phyloP scores from a whole-genome alignment of 2,888 invertebrate genomes.

The Brachypalpus laphriformis region DNA sequence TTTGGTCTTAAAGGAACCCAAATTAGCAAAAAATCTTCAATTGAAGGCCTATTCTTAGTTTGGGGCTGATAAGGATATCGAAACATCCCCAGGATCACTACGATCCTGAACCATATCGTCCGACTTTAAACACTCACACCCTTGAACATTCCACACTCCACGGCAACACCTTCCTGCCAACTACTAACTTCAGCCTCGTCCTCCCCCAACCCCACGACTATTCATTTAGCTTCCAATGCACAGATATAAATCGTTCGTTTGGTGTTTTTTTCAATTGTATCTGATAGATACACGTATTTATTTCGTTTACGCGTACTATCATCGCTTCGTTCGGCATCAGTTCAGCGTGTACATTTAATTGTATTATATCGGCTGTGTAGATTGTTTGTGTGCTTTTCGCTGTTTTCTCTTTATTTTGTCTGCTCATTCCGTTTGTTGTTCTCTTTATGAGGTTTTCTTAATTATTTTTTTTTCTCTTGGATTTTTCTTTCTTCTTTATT shows the following conservation, averaged over 20 bases:
- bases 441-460: slow-evolving; percentile 38
- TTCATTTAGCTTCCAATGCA: slow-evolving; percentile 47
- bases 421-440: slow-evolving; percentile 11
- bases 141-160: not conserved
- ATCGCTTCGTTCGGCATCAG: slow-evolving; percentile 45
- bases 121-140: too few species aligned
- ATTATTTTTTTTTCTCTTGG: slow-evolving; percentile 10
- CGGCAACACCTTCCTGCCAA: slow-evolving; percentile 47
- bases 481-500: slow-evolving; percentile 32
- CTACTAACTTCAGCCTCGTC: slow-evolving; percentile 11
- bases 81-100: too few species aligned
- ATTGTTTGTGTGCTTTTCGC: slow-evolving; percentile 37
- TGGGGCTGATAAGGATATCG: too few species aligned
- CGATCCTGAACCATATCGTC: too few species aligned
- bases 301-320: slow-evolving; percentile 70
- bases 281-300: slow-evolving; percentile 69
- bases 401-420: slow-evolving; percentile 60
- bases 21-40: too few species aligned
- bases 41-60: too few species aligned
- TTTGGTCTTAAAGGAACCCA: too few species aligned
- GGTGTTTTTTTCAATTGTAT: slow-evolving; percentile 60
- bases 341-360: slow-evolving; percentile 57
- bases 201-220: slow-evolving; percentile 4
- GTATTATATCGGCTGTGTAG: slow-evolving; percentile 45
- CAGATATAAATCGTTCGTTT: slow-evolving; percentile 48